Evolutionary conservation across 1,140 invertebrate species (phyloP), one percentile per base, ranked within the genome.

Genomic region (Venturia canescens): DNA sequence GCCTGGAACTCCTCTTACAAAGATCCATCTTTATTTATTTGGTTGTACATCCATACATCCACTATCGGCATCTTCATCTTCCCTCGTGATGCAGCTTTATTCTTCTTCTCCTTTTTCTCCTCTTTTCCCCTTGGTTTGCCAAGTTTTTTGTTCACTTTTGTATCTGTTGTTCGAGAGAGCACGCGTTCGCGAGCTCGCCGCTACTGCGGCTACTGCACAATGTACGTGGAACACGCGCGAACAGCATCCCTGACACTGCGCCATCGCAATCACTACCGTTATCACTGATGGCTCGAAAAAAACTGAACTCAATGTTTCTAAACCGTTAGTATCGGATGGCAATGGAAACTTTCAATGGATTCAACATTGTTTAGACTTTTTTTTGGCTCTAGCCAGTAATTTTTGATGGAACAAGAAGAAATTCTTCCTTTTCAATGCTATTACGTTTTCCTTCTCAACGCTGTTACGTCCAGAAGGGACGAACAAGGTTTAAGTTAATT

Each of bases 51-150:
- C 27, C 26, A 67, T 66, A 48, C 11, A 23, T 69, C 26, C 67
- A 76, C 70, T 83, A 83, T 83, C 80, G 78, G 83, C 78, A 85
- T 87, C 86, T 85, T 84, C 83, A 84, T 84, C 80, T 53, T 80
- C 70, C 15, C 34, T 77, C 66, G 38, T 29, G 57, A 34, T 57
- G 31, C 71, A 44, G 60, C 80, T 38, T 69, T 72, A 60, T 48
- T 34, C 34, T 38, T 23, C 63, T 63, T 44, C 18, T 72, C 26
- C 50, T 78, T 34, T 16, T 79, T 29, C 21, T 57, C 57, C 70
- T 75, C 48, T 63, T 70, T 48, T 77, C 50, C 48, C 77, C 31
- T 70, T 78, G 63, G 27, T 63, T 60, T 16, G 27, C 79, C 75
- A 77, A 53, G 23, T 80, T 53, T 38, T 80, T 60, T 67, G 31